Evolutionary conservation across 2,113 vertebrate species (phyloP).

Genomic region (Puma concolor): DNA sequence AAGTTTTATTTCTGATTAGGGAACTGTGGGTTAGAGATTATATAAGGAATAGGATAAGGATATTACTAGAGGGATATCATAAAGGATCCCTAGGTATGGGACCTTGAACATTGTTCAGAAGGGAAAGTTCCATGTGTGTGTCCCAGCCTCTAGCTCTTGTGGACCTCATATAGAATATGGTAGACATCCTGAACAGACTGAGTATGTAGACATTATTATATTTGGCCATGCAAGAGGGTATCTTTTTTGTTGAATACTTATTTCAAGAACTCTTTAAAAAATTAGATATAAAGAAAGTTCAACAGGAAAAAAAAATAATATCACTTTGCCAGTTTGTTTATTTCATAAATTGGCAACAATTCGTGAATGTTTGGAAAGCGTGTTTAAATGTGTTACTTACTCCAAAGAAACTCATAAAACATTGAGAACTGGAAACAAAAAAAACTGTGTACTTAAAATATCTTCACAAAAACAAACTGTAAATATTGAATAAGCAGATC

Average conservation of each 20-base stretch:
- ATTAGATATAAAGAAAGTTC: neutral
- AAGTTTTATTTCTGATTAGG: neutral
- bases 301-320: neutral
- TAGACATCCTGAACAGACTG: neutral
- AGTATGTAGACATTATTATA: neutral
- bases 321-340: conserved; percentile 32
- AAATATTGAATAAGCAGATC: conserved; percentile 20
- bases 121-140: neutral
- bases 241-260: neutral
- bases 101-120: neutral
- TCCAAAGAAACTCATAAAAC: neutral
- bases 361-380: conserved; percentile 7
- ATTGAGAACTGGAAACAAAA: neutral
- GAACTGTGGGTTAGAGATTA: neutral
- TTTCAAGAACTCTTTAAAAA: neutral
- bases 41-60: neutral
- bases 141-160: neutral
- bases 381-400: conserved; percentile 48
- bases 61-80: neutral
- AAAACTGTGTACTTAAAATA: neutral
- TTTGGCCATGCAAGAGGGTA: neutral
- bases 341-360: conserved; percentile 36
- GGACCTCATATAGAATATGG: neutral
- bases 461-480: conserved; percentile 9
- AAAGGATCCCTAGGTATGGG: neutral